Evolutionary conservation across 2,113 vertebrate genomes (phyloP).

Genomic region (Emydocephalus ijimae): DNA sequence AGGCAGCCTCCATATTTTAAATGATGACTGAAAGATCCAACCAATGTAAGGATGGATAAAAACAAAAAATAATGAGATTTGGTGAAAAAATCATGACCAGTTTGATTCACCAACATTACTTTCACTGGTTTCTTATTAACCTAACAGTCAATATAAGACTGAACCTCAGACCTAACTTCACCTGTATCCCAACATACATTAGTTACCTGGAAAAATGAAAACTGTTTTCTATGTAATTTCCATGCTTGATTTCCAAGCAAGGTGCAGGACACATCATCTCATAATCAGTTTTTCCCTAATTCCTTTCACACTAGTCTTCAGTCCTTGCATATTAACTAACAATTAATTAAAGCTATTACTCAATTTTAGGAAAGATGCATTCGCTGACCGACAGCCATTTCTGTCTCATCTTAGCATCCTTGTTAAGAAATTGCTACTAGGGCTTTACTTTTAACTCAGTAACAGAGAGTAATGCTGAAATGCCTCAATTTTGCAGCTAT

Average conservation of each 20-base stretch:
- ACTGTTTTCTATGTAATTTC: neutral
- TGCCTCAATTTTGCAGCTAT: fast-evolving
- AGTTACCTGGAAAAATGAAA: neutral
- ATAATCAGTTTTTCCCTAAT: neutral
- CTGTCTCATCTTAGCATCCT: neutral
- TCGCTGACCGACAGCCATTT: neutral
- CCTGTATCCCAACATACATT: neutral
- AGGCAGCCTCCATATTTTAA: neutral
- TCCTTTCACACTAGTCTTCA: neutral
- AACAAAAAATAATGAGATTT: neutral
- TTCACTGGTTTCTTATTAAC: neutral
- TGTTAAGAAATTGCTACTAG: neutral
- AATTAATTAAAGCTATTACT: neutral
- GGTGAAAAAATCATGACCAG: neutral
- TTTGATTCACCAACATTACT: neutral
- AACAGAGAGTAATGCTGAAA: neutral
- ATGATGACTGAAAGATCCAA: neutral
- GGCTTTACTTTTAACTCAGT: neutral
- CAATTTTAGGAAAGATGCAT: fast-evolving
- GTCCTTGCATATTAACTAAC: neutral
- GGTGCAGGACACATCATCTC: neutral
- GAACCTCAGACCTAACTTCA: neutral
- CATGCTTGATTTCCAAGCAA: neutral
- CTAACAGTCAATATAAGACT: neutral
- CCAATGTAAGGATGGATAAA: neutral